Evolutionary conservation across 2,888 invertebrate genomes (phyloP).

Genomic region (Lepeophtheirus nordmannii): DNA sequence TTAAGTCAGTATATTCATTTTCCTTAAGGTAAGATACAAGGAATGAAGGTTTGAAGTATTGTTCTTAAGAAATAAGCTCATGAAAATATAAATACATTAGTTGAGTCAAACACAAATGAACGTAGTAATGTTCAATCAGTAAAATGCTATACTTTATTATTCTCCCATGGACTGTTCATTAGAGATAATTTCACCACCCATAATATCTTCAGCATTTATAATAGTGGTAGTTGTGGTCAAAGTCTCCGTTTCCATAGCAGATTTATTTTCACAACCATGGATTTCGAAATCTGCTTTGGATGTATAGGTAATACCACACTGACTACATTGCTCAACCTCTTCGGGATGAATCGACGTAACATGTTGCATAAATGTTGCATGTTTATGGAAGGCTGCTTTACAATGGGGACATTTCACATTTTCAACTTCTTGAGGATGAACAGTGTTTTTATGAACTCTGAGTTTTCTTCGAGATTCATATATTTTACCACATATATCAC

Average conservation of each 20-base stretch:
- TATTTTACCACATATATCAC: not conserved
- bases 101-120: no score
- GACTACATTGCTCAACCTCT: not conserved
- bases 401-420: not conserved
- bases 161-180: no score
- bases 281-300: slow-evolving; percentile 3
- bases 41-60: no score
- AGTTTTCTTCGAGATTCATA: not conserved
- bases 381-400: not conserved
- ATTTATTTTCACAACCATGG: not conserved
- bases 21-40: no score
- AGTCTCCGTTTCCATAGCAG: not conserved
- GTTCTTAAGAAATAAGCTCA: no score
- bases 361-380: not conserved
- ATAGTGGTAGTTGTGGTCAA: not conserved
- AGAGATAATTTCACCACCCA: not conserved
- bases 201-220: not conserved
- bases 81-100: no score
- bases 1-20: no score
- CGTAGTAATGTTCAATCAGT: no score
- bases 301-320: not conserved
- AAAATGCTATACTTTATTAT: no score
- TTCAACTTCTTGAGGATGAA: not conserved
- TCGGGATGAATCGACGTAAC: not conserved
- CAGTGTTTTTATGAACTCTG: not conserved